Base-by-base conservation (phyloP, 2,113 vertebrate species). In the Blennius ocellaris region DNA sequence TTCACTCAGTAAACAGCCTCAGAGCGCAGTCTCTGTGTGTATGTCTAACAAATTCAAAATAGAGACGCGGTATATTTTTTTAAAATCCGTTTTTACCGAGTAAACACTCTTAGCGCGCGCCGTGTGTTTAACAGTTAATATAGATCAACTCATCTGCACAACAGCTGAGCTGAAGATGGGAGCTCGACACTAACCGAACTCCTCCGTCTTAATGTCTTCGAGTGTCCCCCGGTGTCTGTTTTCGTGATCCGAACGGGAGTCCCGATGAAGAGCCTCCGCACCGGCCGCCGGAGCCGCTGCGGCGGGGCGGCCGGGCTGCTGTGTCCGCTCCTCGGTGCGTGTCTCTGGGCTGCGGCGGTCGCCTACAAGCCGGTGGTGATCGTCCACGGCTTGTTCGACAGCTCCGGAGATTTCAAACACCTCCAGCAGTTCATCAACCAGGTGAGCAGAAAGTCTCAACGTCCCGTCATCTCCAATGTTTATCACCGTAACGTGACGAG, bases 381-480 rank as follows among this genome's bases (percentile, higher is more conserved):
- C 3, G 92, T 97, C 11, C 96, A 97, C 68, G 96, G 96, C 51
- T 88, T 97, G 56, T 97, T 97, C 87, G 96, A 97, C 93, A 95
- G 95, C 83, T 93, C 96, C 0, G 92, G 88, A 39, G 93, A 94
- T 80, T 96, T 97, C 77, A 88, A 72, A 64, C 87, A 90, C 56
- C 85, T 97, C 15, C 81, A 87, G 64, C 80, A 84, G 2, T 97
- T 92, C 78, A 96, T 97, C 52, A 96, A 96, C 53, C 84, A 94
- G 94, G 94, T 93, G 74, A 90, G 85, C 9, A 17, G 40, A 12
- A 56, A 58, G 10, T 43, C 21, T 30, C 21, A 30, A 30, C 21
- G 21, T 30, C 53, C 21, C 21, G 60, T 44, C 21, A 30, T 30
- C 21, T 30, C 4, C 21, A 2, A 30, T 30, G 21, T 30, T 30